phyloP scores from a whole-genome alignment of 2,888 invertebrate genomes.

The Charanyca ferruginea region DNA sequence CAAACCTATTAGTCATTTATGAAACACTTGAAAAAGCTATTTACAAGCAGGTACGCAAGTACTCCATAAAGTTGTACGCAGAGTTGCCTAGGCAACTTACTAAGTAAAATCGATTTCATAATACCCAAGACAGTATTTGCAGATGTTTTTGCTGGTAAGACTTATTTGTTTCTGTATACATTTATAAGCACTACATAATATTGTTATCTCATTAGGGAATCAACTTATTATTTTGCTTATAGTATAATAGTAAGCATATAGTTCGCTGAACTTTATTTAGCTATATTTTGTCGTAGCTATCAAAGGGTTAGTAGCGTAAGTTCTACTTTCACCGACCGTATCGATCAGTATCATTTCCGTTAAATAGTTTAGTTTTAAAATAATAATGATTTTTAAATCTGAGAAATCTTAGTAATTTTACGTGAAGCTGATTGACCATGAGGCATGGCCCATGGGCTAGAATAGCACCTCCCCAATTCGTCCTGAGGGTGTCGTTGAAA shows the following conservation, averaged over 20 bases:
- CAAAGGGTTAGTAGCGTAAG: background rate
- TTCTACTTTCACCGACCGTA: background rate
- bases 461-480: too few relatives aligned
- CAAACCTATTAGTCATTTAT: conserved; percentile 7
- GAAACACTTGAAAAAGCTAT: conserved; percentile 27
- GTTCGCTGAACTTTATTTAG: background rate
- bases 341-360: too few relatives aligned
- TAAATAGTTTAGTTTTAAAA: too few relatives aligned
- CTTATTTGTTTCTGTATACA: conserved; percentile 24
- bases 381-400: too few relatives aligned
- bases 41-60: conserved; percentile 15
- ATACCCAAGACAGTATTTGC: conserved; percentile 34
- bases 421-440: too few relatives aligned
- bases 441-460: too few relatives aligned
- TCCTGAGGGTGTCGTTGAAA: too few relatives aligned
- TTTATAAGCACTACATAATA: conserved; percentile 13
- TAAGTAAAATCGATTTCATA: conserved; percentile 63
- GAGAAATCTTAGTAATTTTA: too few relatives aligned
- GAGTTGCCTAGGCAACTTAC: conserved; percentile 64
- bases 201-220: conserved; percentile 16
- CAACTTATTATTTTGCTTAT: background rate
- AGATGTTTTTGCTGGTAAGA: conserved; percentile 59
- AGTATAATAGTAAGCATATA: background rate
- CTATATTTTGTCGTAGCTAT: background rate
- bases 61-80: conserved; percentile 31